phyloP scores from a whole-genome alignment of 1,140 invertebrate species.

The Drepana arcuata region DNA sequence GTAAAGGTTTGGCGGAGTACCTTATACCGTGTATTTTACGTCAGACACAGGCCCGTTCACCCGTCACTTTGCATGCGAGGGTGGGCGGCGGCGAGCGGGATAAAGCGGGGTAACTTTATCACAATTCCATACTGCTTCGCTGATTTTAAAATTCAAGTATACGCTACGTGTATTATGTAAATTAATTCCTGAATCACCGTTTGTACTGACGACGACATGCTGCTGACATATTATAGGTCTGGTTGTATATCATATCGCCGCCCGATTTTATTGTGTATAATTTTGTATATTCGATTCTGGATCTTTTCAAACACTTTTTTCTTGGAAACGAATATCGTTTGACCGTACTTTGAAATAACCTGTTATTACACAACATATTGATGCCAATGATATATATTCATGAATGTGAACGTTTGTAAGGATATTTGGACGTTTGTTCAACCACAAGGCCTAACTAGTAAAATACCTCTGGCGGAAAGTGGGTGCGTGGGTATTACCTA shows the following conservation, averaged over 20 bases:
- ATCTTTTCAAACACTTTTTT: background rate
- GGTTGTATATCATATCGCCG: too few relatives aligned
- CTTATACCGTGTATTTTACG: conserved; percentile 33
- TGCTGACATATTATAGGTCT: conserved; percentile 1
- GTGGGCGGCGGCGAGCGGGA: conserved; percentile 9
- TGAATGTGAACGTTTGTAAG: too few relatives aligned
- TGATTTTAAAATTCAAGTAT: conserved; percentile 39
- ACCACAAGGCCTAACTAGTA: too few relatives aligned
- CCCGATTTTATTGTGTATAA: too few relatives aligned
- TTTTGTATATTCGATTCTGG: too few relatives aligned
- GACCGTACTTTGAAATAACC: too few relatives aligned
- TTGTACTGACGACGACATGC: conserved; percentile 1
- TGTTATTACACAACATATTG: too few relatives aligned
- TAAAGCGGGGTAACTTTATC: conserved; percentile 40
- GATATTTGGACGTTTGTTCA: too few relatives aligned
- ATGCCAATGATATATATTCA: too few relatives aligned
- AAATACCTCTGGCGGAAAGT: too few relatives aligned
- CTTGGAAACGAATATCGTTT: too few relatives aligned
- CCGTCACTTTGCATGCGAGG: conserved; percentile 37
- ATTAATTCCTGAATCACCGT: conserved; percentile 26
- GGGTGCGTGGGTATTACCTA: too few relatives aligned
- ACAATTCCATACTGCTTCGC: conserved; percentile 27
- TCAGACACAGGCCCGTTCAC: conserved; percentile 18
- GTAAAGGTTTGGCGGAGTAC: conserved; percentile 9
- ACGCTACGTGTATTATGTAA: conserved; percentile 36